Percentiles rank a stretch among this genome's conserved stretches.
These are phyloP conservation scores for Pheucticus melanocephalus DNA, from an alignment of 2,113 vertebrate species.

Conservation along the genomic window DNA sequence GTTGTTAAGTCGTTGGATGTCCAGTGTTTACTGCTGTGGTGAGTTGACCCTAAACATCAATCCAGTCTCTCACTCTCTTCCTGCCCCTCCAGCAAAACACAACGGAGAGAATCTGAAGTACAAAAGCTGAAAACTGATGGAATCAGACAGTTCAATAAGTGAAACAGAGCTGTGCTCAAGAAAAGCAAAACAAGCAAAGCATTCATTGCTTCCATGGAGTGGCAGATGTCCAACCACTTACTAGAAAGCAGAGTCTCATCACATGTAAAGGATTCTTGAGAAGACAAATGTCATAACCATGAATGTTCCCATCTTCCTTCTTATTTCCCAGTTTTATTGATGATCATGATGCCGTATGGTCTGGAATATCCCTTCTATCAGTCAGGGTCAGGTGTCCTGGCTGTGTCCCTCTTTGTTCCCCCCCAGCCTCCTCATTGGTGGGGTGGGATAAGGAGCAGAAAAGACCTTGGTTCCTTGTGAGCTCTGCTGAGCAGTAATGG, in stretches of 20 bases:
- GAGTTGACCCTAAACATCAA: not conserved
- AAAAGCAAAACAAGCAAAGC: not conserved
- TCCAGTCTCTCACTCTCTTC: not conserved
- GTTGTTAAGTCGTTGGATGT: not conserved
- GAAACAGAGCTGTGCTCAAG: not conserved
- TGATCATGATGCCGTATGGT: not conserved
- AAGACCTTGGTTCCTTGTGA: not conserved
- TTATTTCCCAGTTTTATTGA: not conserved
- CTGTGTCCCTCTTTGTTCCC: not conserved
- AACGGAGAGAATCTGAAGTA: not conserved
- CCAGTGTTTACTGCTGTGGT: not conserved
- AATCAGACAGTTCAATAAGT: not conserved
- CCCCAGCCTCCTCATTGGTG: rapidly evolving
- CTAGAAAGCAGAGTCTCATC: not conserved
- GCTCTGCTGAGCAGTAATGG: not conserved
- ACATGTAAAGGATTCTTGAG: not conserved
- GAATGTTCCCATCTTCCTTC: not conserved
- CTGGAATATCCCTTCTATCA: not conserved
- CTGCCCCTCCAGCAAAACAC: not conserved
- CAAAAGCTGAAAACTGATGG: not conserved
- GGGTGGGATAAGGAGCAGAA: not conserved
- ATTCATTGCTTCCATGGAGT: rapidly evolving
- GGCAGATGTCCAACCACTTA: not conserved
- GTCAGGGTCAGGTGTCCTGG: not conserved
- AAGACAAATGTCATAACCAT: not conserved